These are phyloP conservation scores for Aricia artaxerxes DNA, from an alignment of 2,888 invertebrate genomes.

Conservation along the genomic window DNA sequence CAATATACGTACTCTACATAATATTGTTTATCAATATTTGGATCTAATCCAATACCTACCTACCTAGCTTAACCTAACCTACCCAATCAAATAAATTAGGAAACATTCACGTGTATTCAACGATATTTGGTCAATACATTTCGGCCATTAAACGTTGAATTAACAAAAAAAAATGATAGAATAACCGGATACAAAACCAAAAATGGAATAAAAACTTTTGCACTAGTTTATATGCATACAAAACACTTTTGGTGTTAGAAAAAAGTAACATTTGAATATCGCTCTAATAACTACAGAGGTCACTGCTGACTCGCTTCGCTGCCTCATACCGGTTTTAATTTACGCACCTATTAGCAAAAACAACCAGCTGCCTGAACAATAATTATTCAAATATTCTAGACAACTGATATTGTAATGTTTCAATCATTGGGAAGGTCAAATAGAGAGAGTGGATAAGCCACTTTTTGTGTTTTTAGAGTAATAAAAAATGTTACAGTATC, in stretches of 20 bases:
- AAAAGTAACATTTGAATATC: constrained; percentile 15
- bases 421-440: background rate
- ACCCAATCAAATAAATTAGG: background rate
- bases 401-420: background rate
- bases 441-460: too few species aligned
- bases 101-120: background rate
- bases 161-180: background rate
- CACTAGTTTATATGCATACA: background rate
- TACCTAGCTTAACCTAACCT: background rate
- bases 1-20: background rate
- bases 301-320: constrained; percentile 14
- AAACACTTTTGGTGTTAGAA: background rate
- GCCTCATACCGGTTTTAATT: background rate
- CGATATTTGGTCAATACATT: background rate
- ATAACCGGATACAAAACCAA: background rate
- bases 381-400: background rate
- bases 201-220: background rate
- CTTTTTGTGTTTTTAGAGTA: too few species aligned
- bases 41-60: background rate
- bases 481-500: too few species aligned
- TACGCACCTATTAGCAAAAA: constrained; percentile 5
- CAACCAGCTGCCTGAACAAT: background rate
- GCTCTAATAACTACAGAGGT: constrained; percentile 28
- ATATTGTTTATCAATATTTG: background rate
- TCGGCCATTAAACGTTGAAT: background rate